Percentiles rank a stretch among this genome's conserved stretches.
Conservation (phyloP, 2,113 vertebrate species). For the Antigone vipio region DNA sequence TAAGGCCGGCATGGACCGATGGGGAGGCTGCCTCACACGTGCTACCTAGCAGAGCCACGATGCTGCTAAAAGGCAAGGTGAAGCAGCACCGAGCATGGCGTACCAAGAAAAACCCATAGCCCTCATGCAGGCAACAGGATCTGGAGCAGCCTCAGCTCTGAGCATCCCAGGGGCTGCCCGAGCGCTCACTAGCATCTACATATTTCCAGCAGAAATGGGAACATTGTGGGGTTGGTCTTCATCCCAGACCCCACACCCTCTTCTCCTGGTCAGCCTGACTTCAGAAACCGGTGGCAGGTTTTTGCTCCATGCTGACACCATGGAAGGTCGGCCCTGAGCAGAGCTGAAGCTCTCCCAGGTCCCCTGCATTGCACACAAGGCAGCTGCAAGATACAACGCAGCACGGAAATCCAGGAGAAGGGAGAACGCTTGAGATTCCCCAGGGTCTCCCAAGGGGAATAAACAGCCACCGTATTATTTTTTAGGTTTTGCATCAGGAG, state of each 20-base stretch:
- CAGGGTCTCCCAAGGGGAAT: not conserved
- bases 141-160: not conserved
- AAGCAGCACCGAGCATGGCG: fast-evolving
- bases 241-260: not conserved
- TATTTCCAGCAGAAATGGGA: not conserved
- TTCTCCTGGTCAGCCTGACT: not conserved
- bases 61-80: not conserved
- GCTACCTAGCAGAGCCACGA: fast-evolving
- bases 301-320: not conserved
- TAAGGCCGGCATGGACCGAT: fast-evolving
- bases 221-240: not conserved
- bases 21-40: fast-evolving
- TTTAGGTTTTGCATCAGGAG: not conserved
- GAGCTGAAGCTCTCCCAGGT: not conserved
- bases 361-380: not conserved
- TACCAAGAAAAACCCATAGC: not conserved
- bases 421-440: not conserved
- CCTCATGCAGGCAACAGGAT: not conserved
- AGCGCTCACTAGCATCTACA: fast-evolving
- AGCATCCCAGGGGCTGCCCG: not conserved
- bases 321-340: not conserved
- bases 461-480: not conserved
- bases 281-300: not conserved
- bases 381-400: not conserved
- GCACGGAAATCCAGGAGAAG: not conserved